These are phyloP conservation scores for Limnephilus rhombicus DNA, from an alignment of 2,888 invertebrate genomes.

Conservation along the genomic window DNA sequence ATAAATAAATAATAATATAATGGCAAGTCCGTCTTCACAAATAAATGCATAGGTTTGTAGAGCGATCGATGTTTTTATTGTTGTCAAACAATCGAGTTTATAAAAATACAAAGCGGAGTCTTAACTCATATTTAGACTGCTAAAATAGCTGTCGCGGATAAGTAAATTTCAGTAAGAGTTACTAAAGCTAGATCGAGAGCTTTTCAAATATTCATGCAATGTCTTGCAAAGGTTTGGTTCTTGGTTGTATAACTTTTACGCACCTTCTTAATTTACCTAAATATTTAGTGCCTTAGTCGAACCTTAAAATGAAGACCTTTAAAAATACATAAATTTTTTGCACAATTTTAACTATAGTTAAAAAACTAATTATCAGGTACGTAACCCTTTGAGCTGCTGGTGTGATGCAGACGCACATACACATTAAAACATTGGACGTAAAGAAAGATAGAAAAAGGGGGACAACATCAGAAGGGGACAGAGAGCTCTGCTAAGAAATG, in stretches of 20 bases:
- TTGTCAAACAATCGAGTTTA: background rate
- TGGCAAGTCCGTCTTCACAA: background rate
- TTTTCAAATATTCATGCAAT: no score
- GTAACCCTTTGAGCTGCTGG: conserved; percentile 54
- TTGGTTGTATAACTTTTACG: no score
- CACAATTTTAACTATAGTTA: background rate
- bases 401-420: conserved; percentile 62
- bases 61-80: background rate
- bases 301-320: no score
- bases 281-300: no score
- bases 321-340: background rate
- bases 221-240: no score
- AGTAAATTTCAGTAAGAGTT: no score
- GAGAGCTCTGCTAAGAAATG: conserved; percentile 66
- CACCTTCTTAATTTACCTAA: no score
- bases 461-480: conserved; percentile 67
- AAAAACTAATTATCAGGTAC: background rate
- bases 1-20: no score
- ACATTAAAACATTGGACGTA: conserved; percentile 66
- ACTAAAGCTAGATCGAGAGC: no score
- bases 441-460: conserved; percentile 67
- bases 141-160: no score
- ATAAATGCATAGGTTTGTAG: background rate
- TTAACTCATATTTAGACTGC: no score
- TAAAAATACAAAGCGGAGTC: background rate